Base-by-base conservation (phyloP, 2,797 vertebrate genomes). In the Labeo calbasu region DNA sequence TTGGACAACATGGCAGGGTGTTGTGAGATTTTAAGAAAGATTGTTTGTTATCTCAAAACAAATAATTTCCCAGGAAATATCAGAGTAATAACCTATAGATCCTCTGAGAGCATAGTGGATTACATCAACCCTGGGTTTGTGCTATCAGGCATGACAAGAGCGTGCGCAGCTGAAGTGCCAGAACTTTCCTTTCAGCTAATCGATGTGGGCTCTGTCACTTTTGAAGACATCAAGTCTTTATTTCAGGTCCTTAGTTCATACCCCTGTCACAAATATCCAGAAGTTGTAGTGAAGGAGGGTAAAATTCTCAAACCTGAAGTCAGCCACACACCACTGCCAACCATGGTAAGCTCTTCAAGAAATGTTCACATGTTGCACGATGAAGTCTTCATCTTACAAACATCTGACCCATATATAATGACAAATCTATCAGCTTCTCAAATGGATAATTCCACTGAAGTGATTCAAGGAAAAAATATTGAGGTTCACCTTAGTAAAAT, bases 21-120 rank as follows among this genome's bases (percentile, higher is more conserved):
- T 89, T 97, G 96, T 88, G 96, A 97, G 88, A 91, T 91, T 46
- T 96, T 95, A 77, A 92, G 95, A 2, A 95, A 94, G 87, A 85
- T 96, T 43, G 89, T 96, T 72, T 71, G 93, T 61, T 91, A 95
- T 70, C 88, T 97, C 19, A 95, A 92, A 87, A 68, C 63, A 87
- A 92, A 93, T 73, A 1, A 2, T 0, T 95, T 92, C 32, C 71
- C 0, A 19, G 91, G 91, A 77, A 91, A 91, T 1, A 79, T 97
- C 85, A 93, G 94, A 91, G 91, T 94, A 77, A 91, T 98, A 87
- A 97, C 96, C 2, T 96, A 93, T 84, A 88, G 90, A 75, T 95
- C 94, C 40, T 94, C 94, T 50, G 94, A 93, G 57, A 90, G 88
- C 50, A 93, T 93, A 0, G 92, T 96, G 11, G 95, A 96, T 28